Conservation (phyloP, 2,797 vertebrate genomes). For the Sphenopsis melanotis region DNA sequence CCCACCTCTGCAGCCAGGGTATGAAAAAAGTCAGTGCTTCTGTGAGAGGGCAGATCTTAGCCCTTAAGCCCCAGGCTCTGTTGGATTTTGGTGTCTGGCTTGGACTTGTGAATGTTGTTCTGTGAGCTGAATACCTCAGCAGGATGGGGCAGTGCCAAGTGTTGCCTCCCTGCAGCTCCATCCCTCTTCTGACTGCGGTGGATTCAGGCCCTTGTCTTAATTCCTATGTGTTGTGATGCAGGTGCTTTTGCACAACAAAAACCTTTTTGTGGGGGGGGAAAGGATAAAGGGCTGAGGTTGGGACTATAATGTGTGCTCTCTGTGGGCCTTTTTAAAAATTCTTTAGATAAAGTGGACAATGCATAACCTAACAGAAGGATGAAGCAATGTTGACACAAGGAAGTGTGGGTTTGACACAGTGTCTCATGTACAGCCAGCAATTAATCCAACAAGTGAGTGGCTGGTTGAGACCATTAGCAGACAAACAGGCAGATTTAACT, state of each 20-base stretch:
- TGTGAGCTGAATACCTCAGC: not conserved
- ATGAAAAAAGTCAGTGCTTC: not conserved
- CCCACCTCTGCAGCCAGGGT: not conserved
- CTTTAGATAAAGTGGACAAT: not conserved
- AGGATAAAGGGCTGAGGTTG: not conserved
- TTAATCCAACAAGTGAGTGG: not conserved
- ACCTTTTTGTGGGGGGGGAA: not conserved
- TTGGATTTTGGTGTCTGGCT: not conserved
- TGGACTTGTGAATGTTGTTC: not conserved
- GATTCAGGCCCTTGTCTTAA: not conserved
- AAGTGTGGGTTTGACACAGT: not conserved
- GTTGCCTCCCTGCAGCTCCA: not conserved
- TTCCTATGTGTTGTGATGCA: not conserved
- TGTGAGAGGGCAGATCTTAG: not conserved
- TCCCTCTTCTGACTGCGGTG: not conserved
- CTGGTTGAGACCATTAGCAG: not conserved
- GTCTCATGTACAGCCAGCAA: not conserved
- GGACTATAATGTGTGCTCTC: not conserved
- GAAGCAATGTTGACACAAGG: not conserved
- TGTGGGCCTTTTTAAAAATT: not conserved
- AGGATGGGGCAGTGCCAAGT: not conserved
- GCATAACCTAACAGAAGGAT: not conserved
- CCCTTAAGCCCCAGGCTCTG: not conserved
- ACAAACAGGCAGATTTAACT: not conserved
- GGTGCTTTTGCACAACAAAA: not conserved